A percentile compares a stretch with the other conserved stretches of the same genome.
These are phyloP conservation scores for Petroica traversi DNA, from an alignment of 2,113 vertebrate genomes.

Conservation along the genomic window DNA sequence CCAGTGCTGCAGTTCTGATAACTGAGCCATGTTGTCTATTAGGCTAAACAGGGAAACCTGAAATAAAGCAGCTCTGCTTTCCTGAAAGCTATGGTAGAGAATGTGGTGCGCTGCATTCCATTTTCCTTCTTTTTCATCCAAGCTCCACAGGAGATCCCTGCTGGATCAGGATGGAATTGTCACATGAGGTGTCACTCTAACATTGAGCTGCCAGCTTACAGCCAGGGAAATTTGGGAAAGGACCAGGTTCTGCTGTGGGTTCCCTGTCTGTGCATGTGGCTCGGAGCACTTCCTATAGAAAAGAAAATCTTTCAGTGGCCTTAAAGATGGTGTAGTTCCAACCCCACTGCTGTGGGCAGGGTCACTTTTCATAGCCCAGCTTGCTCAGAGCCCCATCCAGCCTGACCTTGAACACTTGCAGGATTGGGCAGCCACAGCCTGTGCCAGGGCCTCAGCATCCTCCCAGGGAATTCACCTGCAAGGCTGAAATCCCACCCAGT, in stretches of 20 bases:
- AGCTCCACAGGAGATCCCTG: not conserved
- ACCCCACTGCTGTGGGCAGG: not conserved
- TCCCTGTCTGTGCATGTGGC: accelerated
- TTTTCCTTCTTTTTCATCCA: not conserved
- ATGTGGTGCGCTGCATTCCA: not conserved
- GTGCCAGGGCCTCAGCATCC: not conserved
- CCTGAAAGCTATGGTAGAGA: not conserved
- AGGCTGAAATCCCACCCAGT: not conserved
- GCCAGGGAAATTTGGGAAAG: not conserved
- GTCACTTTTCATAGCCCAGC: not conserved
- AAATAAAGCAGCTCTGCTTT: not conserved
- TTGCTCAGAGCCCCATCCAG: not conserved
- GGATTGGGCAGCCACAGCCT: not conserved
- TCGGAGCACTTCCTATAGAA: not conserved
- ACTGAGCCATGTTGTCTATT: not conserved
- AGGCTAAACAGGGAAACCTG: not conserved
- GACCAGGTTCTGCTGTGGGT: not conserved
- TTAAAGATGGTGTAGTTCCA: not conserved
- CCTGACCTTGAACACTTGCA: not conserved
- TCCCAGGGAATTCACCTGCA: not conserved
- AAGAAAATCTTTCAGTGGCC: not conserved
- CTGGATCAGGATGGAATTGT: not conserved
- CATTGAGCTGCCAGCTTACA: not conserved
- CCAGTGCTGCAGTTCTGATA: not conserved
- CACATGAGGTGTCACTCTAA: not conserved